Evolutionary conservation across 2,113 vertebrate species (phyloP), one percentile per base, ranked within the genome.

Genomic region (Oryzias melastigma): DNA sequence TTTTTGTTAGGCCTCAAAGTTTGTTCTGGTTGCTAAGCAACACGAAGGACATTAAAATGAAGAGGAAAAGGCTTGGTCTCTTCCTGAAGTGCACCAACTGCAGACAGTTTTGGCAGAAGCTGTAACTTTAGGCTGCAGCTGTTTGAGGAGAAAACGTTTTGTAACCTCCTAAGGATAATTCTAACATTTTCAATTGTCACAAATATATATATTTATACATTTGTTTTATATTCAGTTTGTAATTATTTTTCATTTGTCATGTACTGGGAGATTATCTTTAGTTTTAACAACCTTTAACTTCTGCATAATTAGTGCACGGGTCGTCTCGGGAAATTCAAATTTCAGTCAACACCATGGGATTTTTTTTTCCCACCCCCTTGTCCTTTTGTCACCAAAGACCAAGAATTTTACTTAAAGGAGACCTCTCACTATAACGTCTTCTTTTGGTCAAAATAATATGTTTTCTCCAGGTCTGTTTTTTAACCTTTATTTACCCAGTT

Each of bases 11-110:
- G 8, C 7, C 69, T 48, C 62, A 55, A 35, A 60, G 64, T 78
- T 77, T 83, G 73, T 40, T 19, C 68, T 73, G 63, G 87, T 87
- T 85, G 82, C 80, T 87, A 86, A 80, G 84, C 71, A 77, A 74
- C 77, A 68, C 82, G 65, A 80, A 86, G 81, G 81, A 89, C 67
- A 20, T 41, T 66, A 71, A 74, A 80, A 51, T 65, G 72, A 75
- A 20, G 70, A 87, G 87, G 85, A 89, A 90, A 85, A 78, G 84
- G 90, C 77, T 86, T 55, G 79, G 86, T 65, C 80, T 82, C 84
- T 88, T 89, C 88, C 85, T 89, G 82, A 64, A 50, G 41, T 61
- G 62, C 27, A 29, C 45, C 55, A 74, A 51, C 75, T 18, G 16
- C 68, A 70, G 68, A 71, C 53, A 17, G 69, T 71, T 67, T 65